Evolutionary conservation across 2,113 vertebrate species (phyloP).

Genomic region (Eurypyga helias): DNA sequence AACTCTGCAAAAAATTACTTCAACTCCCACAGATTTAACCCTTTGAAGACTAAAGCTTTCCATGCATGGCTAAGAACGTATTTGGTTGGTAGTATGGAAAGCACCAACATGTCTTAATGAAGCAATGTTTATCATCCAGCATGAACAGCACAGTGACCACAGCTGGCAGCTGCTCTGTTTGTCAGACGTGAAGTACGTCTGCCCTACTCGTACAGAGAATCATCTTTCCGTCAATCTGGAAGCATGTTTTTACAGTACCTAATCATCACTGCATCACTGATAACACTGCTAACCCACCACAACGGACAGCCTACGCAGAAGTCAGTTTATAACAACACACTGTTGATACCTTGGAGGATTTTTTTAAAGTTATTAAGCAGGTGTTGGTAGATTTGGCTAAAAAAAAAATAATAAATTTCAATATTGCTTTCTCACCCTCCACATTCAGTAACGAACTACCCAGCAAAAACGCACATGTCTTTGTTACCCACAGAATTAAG

Average conservation of each 20-base stretch:
- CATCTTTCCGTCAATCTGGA: neutral
- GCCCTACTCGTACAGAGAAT: neutral
- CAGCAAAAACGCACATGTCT: neutral
- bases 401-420: neutral
- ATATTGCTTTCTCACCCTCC: neutral
- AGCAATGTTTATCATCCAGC: neutral
- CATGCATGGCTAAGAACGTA: neutral
- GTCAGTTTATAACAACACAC: neutral
- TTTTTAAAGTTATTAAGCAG: neutral
- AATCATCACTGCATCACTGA: neutral
- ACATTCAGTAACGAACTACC: neutral
- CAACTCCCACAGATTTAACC: neutral
- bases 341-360: neutral
- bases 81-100: neutral
- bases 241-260: neutral
- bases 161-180: slow-evolving; percentile 39
- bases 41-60: neutral
- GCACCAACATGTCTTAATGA: neutral
- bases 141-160: neutral
- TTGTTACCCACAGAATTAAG: neutral
- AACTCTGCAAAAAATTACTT: neutral
- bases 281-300: neutral
- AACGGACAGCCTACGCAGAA: neutral
- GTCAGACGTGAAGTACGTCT: neutral
- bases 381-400: neutral